Percentiles rank a stretch among this genome's conserved stretches.
phyloP scores from a whole-genome alignment of 2,113 vertebrate species.

The Calidris pygmaea region DNA sequence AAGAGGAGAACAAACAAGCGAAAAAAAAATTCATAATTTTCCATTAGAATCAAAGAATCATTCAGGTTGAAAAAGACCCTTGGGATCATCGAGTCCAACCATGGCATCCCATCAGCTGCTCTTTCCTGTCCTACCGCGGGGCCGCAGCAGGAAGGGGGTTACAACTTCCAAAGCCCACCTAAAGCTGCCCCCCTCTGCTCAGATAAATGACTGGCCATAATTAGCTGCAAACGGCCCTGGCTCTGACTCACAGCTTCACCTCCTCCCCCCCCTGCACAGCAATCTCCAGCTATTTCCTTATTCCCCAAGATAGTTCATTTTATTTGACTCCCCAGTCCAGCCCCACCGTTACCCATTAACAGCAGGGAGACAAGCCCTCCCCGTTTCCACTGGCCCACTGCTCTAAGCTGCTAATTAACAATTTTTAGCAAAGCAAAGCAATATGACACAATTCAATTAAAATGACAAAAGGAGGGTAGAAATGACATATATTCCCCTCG shows the following conservation, averaged over 20 bases:
- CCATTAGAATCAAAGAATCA: not conserved
- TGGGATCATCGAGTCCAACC: too few relatives aligned
- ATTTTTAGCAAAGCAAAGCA: conserved; percentile 13
- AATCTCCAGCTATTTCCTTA: not conserved
- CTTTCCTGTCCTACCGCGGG: not conserved
- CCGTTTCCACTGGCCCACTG: not conserved
- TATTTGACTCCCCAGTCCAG: not conserved
- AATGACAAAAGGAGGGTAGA: conserved; percentile 21
- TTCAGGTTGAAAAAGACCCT: too few relatives aligned
- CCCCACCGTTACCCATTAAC: not conserved
- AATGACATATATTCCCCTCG: not conserved
- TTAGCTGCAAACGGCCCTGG: not conserved
- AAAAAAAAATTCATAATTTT: not conserved
- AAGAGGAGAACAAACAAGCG: not conserved
- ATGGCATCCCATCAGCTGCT: too few relatives aligned
- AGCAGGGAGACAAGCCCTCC: not conserved
- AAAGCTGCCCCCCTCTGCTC: not conserved
- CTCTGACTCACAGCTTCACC: not conserved
- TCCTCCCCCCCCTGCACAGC: not conserved
- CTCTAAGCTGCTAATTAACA: conserved; percentile 25
- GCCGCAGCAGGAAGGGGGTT: not conserved
- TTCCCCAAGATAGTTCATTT: not conserved
- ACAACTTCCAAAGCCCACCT: not conserved
- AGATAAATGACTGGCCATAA: not conserved
- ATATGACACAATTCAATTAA: conserved; percentile 39